These are phyloP conservation scores for Pollicipes pollicipes DNA, from an alignment of 1,140 invertebrate genomes.

Conservation along the genomic window DNA sequence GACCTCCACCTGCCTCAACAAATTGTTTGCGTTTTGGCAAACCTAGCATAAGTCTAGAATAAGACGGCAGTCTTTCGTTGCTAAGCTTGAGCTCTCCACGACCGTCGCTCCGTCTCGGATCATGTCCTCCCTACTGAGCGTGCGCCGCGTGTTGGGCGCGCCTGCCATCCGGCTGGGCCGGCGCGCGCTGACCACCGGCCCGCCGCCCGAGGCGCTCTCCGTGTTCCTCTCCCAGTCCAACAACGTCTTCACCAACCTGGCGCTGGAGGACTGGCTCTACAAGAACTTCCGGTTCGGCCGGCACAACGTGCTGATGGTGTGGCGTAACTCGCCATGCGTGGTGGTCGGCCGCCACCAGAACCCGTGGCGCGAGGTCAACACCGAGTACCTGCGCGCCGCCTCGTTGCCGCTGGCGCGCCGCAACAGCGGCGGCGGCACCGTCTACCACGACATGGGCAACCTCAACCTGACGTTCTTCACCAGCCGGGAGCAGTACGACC, in stretches of 20 bases:
- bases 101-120: background rate
- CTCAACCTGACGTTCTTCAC: conserved; percentile 83
- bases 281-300: conserved; percentile 28
- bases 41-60: conserved; percentile 15
- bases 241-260: conserved; percentile 76
- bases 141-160: too few relatives aligned
- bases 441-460: conserved; percentile 89
- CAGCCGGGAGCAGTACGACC: conserved; percentile 51
- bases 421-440: conserved; percentile 88
- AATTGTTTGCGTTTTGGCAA: conserved; percentile 17
- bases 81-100: background rate
- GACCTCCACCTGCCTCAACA: background rate
- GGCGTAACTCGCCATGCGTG: conserved; percentile 80
- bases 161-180: background rate
- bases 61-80: background rate
- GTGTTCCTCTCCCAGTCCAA: conserved; percentile 80
- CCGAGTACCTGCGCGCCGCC: conserved; percentile 36
- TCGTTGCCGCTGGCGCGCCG: conserved; percentile 58
- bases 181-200: background rate
- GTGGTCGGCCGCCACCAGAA: conserved; percentile 95
- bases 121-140: too few relatives aligned
- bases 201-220: conserved; percentile 40
- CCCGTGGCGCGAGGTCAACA: conserved; percentile 79
- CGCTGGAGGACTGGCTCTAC: conserved; percentile 88
- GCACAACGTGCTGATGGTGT: conserved; percentile 67